Evolutionary conservation across 1,140 invertebrate genomes (phyloP), one percentile per base, ranked within the genome.

Genomic region (Varroa destructor): DNA sequence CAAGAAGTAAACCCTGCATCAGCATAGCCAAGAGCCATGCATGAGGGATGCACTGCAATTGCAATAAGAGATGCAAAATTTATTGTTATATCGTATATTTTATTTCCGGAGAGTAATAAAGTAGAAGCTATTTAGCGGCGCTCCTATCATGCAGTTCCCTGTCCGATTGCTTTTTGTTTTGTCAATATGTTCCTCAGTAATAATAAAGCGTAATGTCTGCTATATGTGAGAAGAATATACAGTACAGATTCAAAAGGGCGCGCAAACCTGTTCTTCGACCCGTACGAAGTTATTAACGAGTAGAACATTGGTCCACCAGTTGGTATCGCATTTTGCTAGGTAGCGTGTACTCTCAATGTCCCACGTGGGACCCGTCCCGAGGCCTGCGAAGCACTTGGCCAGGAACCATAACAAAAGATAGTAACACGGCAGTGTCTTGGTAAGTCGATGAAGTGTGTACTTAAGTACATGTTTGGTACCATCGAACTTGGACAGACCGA

Each of bases 211-310:
- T 8, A 51, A 51, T 51, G 46, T 51, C 8, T 51, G 3, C 46
- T 51, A 51, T 8, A 51, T 3, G 8, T 8, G 8, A 51, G 8
- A 51, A 3, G 8, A 51, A 25, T 25, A 51, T 51, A 8, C 46
- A 51, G 46, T 51, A 51, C 8, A 51, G 8, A 51, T 51, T 51
- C 3, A 51, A 51, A 5, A 5, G 46, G 3, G 37, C 40, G 40
- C 46, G 37, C 37, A 12, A 36, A 67, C 61, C 61, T 67, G 61
- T 36, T 67, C 40, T 67, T 67, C 61, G 46, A 67, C 61, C 61
- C 46, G 40, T 40, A 67, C 40, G 61, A 67, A 67, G 61, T 67
- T 67, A 46, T 67, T 67, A 40, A 67, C 40, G 61, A 67, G 46
- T 25, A 46, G 40, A 67, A 67, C 40, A 37, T 67, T 67, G 40